Percentiles rank a stretch among this genome's conserved stretches.
phyloP scores from a whole-genome alignment of 2,888 invertebrate genomes.

The Odontocolon sp. region DNA sequence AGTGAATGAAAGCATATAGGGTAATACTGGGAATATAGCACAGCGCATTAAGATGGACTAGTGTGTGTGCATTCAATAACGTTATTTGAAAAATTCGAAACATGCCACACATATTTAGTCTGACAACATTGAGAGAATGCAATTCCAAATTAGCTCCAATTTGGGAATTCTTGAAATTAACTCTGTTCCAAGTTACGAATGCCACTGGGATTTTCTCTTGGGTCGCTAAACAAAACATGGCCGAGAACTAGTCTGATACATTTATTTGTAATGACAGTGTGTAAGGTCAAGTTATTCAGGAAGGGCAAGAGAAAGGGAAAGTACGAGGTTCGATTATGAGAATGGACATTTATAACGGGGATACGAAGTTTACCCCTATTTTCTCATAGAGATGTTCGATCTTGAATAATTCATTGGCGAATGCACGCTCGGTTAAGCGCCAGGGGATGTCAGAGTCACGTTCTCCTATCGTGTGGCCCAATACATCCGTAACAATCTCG shows the following conservation, averaged over 20 bases:
- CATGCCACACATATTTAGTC: too few relatives aligned
- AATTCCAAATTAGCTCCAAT: too few relatives aligned
- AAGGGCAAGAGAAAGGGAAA: neutral
- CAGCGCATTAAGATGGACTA: too few relatives aligned
- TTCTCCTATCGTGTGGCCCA: neutral
- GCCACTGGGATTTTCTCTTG: neutral
- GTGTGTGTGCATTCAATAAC: too few relatives aligned
- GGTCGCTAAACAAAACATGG: constrained; percentile 32
- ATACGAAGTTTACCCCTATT: constrained; percentile 64
- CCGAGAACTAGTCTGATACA: constrained; percentile 34
- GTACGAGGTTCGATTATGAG: constrained; percentile 68
- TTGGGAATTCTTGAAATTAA: too few relatives aligned
- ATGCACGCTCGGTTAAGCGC: constrained; percentile 75
- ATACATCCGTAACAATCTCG: neutral
- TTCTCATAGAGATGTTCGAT: constrained; percentile 68
- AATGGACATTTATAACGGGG: constrained; percentile 72
- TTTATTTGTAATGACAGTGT: constrained; percentile 10
- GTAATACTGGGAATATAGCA: too few relatives aligned
- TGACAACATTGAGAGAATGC: too few relatives aligned
- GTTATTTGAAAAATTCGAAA: too few relatives aligned
- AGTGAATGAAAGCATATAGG: too few relatives aligned
- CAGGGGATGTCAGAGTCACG: constrained; percentile 44
- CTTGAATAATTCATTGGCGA: constrained; percentile 77
- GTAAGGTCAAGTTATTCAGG: constrained; percentile 23
- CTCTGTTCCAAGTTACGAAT: neutral